Evolutionary conservation across 2,797 vertebrate genomes (phyloP).

Genomic region (Lerista edwardsae): DNA sequence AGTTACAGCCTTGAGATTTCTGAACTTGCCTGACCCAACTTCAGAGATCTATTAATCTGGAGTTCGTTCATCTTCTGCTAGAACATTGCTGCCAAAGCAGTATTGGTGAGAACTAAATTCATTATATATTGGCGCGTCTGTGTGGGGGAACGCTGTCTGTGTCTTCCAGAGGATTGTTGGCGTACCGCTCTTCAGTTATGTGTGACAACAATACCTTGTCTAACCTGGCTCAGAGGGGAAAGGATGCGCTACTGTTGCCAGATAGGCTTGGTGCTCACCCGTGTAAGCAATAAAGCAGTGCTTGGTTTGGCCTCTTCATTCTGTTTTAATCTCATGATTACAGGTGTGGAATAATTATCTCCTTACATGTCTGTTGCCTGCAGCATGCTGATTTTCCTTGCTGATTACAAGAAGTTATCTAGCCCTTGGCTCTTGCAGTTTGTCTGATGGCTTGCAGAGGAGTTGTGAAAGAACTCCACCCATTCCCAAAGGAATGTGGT

Average conservation of each 20-base stretch:
- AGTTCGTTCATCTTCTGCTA: background rate
- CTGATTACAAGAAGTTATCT: background rate
- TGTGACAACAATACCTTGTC: constrained; percentile 14
- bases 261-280: constrained; percentile 26
- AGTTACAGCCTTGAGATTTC: background rate
- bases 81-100: constrained; percentile 4
- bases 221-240: constrained; percentile 41
- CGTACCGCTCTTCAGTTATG: background rate
- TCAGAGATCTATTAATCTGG: background rate
- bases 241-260: constrained; percentile 2
- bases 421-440: background rate
- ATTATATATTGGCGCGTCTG: background rate
- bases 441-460: accelerated
- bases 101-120: constrained; percentile 14
- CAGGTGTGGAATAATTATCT: constrained; percentile 14
- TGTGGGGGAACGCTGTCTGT: background rate
- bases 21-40: background rate
- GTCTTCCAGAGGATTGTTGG: background rate
- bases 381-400: constrained; percentile 21
- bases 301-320: background rate
- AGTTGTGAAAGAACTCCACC: background rate
- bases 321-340: constrained; percentile 28
- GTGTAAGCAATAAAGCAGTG: constrained; percentile 12
- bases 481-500: too few relatives aligned
- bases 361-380: constrained; percentile 17